phyloP scores from a whole-genome alignment of 2,113 vertebrate genomes.

The Phrynocephalus versicolor region DNA sequence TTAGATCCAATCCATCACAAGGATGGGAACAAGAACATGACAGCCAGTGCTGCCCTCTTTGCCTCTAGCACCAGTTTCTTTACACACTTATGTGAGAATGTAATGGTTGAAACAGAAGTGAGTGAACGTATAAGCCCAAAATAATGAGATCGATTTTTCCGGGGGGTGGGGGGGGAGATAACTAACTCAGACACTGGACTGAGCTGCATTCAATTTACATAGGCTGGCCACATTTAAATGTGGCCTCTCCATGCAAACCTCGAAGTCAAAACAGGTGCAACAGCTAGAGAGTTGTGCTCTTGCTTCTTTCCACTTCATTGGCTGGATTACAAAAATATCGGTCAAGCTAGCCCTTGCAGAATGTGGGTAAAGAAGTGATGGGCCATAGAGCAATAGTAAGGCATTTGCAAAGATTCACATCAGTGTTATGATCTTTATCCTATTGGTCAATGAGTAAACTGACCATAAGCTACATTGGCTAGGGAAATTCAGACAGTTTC shows the following conservation, averaged over 20 bases:
- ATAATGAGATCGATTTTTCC: too few species aligned
- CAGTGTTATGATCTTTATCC: too few species aligned
- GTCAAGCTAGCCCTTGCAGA: background rate
- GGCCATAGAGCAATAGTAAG: background rate
- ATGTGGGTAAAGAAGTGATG: background rate
- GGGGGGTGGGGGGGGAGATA: background rate
- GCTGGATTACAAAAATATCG: background rate
- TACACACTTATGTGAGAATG: background rate
- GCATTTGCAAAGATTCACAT: too few species aligned
- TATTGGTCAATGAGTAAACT: background rate
- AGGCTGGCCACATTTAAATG: background rate
- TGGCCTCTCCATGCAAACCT: background rate
- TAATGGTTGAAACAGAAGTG: background rate
- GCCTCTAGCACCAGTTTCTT: background rate
- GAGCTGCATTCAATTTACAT: background rate
- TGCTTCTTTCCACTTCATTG: background rate
- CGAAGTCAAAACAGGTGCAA: background rate
- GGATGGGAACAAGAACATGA: background rate
- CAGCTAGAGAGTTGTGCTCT: background rate
- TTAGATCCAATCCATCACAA: background rate
- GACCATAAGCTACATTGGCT: background rate
- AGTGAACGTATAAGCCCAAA: background rate
- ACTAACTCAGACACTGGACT: background rate
- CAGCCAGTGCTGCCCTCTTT: background rate
- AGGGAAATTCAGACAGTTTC: background rate